These are phyloP conservation scores for Eustalomyia histrio DNA, from an alignment of 2,888 invertebrate species.

Conservation along the genomic window DNA sequence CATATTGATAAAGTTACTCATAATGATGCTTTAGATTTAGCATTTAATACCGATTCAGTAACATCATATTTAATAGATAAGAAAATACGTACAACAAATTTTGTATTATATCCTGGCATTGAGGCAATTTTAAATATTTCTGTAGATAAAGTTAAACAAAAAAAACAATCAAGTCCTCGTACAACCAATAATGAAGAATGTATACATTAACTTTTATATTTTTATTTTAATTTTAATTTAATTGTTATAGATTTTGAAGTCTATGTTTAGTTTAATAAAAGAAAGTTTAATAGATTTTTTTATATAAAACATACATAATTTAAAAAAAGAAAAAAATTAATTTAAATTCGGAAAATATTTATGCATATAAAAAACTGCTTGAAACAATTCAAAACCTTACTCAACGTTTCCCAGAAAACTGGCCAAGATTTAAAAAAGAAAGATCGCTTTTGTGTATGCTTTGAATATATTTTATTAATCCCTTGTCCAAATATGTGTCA, in stretches of 20 bases:
- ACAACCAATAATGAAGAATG: slow-evolving; percentile 62
- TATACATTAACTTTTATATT: slow-evolving; percentile 41
- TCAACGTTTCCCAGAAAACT: no score
- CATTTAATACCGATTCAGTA: slow-evolving; percentile 79
- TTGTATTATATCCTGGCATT: slow-evolving; percentile 78
- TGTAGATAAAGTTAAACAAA: slow-evolving; percentile 73
- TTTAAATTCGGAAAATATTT: no score
- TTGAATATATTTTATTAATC: no score
- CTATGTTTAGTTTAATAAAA: background rate
- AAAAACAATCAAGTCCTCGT: slow-evolving; percentile 57
- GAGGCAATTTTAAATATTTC: slow-evolving; percentile 78
- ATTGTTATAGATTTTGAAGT: background rate
- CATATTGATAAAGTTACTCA: slow-evolving; percentile 81
- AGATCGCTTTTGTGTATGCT: no score
- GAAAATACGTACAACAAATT: slow-evolving; percentile 76
- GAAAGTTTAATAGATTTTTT: no score
- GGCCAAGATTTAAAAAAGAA: no score
- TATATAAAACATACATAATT: no score
- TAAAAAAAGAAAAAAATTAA: no score
- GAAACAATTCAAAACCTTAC: no score
- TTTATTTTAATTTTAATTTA: slow-evolving; percentile 19
- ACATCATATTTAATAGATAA: slow-evolving; percentile 76
- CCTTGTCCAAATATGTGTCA: no score
- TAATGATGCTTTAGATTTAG: slow-evolving; percentile 81
- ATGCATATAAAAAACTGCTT: no score